Evolutionary conservation across 64 coral and sea anemone genomes (phyloP), one percentile per base, ranked within the genome.

Genomic region (Acropora yongei): DNA sequence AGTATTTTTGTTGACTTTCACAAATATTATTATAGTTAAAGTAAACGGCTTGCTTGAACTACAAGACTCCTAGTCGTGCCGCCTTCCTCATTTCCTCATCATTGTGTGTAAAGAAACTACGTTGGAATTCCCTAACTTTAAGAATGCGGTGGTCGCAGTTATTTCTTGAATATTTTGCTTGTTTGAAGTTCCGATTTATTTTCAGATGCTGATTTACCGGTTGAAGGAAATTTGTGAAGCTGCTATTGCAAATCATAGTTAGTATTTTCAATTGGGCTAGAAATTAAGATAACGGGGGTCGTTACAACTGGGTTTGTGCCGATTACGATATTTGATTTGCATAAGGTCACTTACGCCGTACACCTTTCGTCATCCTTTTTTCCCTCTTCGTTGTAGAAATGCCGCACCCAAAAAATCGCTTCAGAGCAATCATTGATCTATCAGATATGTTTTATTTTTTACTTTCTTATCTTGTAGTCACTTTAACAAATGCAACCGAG

Each of bases 181-280:
- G 16, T 63, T 63, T 63, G 60, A 63, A 0, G 13, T 63, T 63
- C 60, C 11, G 13, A 63, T 63, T 86, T 16, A 17, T 61, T 88
- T 86, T 47, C 48, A 98, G 97, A 72, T 99, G 74, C 77, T 93
- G 74, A 99, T 99, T 57, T 79, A 80, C 47, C 88, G 94, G 40
- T 53, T 99, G 50, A 90, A 61, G 53, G 97, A 96, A 45, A 89
- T 99, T 9, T 99, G 94, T 65, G 97, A 99, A 83, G 86, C 79
- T 68, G 88, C 75, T 14, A 90, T 99, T 76, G 79, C 94, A 44
- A 88, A 87, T 74, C 63, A 96, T 41, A 87, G 97, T 99, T 80
- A 67, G 66, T 84, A 12, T n/a, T 12, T 30, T 9, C 3, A 19
- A 30, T 30, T 6, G 10, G 2, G 10, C 5, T 55, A 55, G 10